Conservation (phyloP, 1,140 invertebrate species). For the Nephotettix cincticeps region DNA sequence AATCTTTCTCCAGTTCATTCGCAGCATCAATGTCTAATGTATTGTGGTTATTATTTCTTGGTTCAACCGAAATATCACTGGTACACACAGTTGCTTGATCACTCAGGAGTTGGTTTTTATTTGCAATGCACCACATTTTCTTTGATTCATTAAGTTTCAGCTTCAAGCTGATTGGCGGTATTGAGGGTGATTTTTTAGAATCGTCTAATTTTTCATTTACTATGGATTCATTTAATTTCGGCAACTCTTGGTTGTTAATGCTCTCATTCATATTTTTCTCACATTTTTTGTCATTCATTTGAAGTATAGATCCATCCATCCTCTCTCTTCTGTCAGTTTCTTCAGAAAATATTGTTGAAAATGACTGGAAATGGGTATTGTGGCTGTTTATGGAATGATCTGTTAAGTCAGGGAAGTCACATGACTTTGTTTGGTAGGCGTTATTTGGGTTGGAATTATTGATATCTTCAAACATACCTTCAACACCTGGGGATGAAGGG, state of each 20-base stretch:
- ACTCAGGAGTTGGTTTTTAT: not conserved
- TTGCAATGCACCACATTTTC: constrained; percentile 22
- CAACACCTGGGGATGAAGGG: constrained; percentile 13
- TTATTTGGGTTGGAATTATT: not conserved
- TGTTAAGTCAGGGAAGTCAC: not conserved
- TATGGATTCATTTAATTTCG: not conserved
- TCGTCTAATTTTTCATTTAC: not conserved
- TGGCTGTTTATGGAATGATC: not conserved
- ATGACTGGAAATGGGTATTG: constrained; percentile 4
- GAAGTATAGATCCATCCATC: constrained; percentile 1
- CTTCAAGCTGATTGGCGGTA: constrained; percentile 14
- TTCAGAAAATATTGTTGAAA: constrained; percentile 9
- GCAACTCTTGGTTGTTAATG: not conserved
- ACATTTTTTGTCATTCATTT: constrained; percentile 6
- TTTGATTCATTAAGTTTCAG: constrained; percentile 17
- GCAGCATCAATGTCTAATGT: not conserved
- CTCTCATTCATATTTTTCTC: not conserved
- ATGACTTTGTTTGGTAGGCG: not conserved
- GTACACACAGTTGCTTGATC: too few species aligned
- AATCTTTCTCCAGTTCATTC: not conserved
- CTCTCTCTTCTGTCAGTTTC: not conserved
- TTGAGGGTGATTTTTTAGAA: constrained; percentile 2
- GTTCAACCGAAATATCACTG: too few species aligned
- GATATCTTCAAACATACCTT: constrained; percentile 22
- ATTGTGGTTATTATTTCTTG: not conserved